Evolutionary conservation across 53 echinoderm and acorn worm genomes (phyloP), one percentile per base, ranked within the genome.

Genomic region (Patiria pectinifera): DNA sequence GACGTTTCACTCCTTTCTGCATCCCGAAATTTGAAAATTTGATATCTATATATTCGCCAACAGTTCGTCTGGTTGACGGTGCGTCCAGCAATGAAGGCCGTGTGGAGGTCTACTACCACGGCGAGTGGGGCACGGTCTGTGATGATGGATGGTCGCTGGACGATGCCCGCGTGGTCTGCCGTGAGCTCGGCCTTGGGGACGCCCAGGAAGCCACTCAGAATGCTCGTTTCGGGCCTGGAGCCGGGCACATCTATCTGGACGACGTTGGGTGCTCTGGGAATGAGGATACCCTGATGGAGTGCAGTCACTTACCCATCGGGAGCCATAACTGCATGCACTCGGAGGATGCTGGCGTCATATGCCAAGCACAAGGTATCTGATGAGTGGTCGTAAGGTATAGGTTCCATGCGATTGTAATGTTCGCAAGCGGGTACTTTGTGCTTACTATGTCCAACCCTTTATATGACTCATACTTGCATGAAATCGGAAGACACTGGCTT

Each of bases 71-170:
- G 2, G 88, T 62, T 0, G 87, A 79, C 23, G 92, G 93, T 6
- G 82, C 71, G 0, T 48, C 83, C 2, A 78, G 86, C 25, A 69
- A 35, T 35, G 92, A 93, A 72, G 95, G 95, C 22, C 48, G 91
- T 24, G 91, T 95, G 70, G 92, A 93, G 80, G 85, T 95, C 8
- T 53, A 91, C 85, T 89, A 81, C 76, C 8, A 80, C 45, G 94
- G 92, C 48, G 14, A 62, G 25, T 95, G 95, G 95, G 95, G 95
- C 4, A 95, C 95, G 44, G 85, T 95, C 47, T 95, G 95, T 53
- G 95, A 95, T 61, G 95, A 95, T 43, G 94, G 72, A 19, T 94
- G 94, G 95, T 91, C 87, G 78, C 60, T 89, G 70, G 66, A 53
- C 53, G 86, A 94, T 25, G 95, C 95, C 35, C 48, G 44, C 12